Percentiles rank a stretch among this genome's conserved stretches.
Conservation (phyloP, 2,888 invertebrate genomes). For the Athalia rosae region DNA sequence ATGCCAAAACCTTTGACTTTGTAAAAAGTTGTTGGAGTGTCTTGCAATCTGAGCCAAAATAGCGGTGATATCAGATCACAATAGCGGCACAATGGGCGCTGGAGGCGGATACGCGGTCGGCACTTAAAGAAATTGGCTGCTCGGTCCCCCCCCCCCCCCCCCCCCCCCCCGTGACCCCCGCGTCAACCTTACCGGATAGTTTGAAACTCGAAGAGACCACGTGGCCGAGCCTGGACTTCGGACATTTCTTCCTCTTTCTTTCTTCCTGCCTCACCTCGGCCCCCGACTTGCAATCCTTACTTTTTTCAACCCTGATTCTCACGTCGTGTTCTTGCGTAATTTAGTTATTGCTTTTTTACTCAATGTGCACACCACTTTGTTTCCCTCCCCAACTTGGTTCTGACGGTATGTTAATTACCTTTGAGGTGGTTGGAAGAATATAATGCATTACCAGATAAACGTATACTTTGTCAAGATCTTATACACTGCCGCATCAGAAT, state of each 20-base stretch:
- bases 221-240: conserved; percentile 48
- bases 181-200: conserved; percentile 64
- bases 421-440: too few relatives aligned
- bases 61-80: conserved; percentile 66
- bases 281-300: conserved; percentile 10
- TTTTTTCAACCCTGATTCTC: conserved; percentile 21
- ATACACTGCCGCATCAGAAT: too few relatives aligned
- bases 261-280: conserved; percentile 16
- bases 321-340: neutral
- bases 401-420: too few relatives aligned
- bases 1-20: conserved; percentile 42
- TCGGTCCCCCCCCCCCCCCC: conserved; percentile 56
- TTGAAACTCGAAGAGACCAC: conserved; percentile 63
- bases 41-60: conserved; percentile 62
- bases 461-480: too few relatives aligned
- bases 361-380: neutral
- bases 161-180: conserved; percentile 63
- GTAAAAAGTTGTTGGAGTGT: conserved; percentile 48
- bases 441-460: too few relatives aligned
- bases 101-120: conserved; percentile 57
- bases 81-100: conserved; percentile 63
- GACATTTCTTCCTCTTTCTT: conserved; percentile 10
- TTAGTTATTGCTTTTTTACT: neutral
- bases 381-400: neutral
- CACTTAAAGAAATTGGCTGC: conserved; percentile 72